These are phyloP conservation scores for Sula dactylatra DNA, from an alignment of 2,113 vertebrate species.

Conservation along the genomic window DNA sequence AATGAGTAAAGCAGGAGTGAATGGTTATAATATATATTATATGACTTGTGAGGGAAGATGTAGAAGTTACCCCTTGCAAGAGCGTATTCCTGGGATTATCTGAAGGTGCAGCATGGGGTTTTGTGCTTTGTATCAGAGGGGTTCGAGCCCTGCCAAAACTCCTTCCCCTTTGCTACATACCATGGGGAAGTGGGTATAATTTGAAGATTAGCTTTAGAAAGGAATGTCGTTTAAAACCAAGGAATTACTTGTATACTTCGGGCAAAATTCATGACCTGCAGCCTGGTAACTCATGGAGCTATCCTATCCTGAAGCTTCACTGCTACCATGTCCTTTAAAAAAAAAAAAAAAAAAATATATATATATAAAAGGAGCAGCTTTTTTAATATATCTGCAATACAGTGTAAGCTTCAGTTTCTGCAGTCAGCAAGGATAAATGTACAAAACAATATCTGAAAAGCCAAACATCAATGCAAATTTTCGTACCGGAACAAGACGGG, in stretches of 20 bases:
- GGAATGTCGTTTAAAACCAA: not conserved
- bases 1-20: not conserved
- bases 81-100: not conserved
- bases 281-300: not conserved
- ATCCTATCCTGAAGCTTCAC: not conserved
- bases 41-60: not conserved
- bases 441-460: not conserved
- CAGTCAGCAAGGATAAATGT: not conserved
- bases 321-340: not conserved
- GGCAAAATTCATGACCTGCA: not conserved
- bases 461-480: not conserved
- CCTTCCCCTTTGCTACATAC: not conserved
- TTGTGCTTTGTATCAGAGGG: not conserved
- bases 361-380: not conserved
- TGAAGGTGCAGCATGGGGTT: accelerated
- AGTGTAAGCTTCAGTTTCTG: not conserved
- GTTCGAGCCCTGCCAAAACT: not conserved
- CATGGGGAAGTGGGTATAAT: not conserved
- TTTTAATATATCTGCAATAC: not conserved
- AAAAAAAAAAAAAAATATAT: not conserved
- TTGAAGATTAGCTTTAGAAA: not conserved
- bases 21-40: not conserved
- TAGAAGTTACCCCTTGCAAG: accelerated
- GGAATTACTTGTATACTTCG: not conserved
- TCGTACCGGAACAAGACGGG: not conserved